phyloP scores from a whole-genome alignment of 1,140 invertebrate species.

The Achatina immaculata region DNA sequence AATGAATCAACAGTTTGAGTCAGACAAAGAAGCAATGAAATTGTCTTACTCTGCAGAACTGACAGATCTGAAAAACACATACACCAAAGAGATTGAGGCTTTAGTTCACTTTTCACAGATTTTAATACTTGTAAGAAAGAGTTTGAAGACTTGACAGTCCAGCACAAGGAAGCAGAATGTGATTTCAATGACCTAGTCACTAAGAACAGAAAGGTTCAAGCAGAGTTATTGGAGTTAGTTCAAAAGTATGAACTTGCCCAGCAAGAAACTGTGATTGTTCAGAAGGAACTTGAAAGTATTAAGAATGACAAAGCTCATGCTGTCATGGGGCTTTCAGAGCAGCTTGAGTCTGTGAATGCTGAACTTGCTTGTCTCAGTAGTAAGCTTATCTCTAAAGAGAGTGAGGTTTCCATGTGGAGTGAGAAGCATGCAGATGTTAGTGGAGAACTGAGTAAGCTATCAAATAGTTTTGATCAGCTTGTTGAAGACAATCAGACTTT shows the following conservation, averaged over 20 bases:
- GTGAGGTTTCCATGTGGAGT: neutral
- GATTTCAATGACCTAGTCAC: no score
- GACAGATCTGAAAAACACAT: neutral
- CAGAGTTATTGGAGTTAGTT: no score
- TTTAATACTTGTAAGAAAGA: no score
- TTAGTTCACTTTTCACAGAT: no score
- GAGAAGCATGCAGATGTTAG: slow-evolving; percentile 2
- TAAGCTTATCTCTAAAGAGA: neutral
- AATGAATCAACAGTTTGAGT: neutral
- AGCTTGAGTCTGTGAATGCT: neutral
- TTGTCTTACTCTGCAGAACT: neutral
- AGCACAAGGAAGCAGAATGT: no score
- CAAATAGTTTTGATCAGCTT: neutral
- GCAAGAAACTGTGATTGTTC: neutral
- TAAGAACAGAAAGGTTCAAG: no score
- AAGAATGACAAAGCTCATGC: neutral
- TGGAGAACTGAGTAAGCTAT: neutral
- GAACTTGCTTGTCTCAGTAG: neutral
- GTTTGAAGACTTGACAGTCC: no score
- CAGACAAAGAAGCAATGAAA: neutral
- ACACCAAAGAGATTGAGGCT: no score
- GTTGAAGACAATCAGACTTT: neutral
- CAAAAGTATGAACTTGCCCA: no score
- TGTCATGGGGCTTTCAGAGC: neutral
- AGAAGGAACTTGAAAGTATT: neutral